Evolutionary conservation across 1,140 invertebrate species (phyloP).

Genomic region (Drosophila fuyamai): DNA sequence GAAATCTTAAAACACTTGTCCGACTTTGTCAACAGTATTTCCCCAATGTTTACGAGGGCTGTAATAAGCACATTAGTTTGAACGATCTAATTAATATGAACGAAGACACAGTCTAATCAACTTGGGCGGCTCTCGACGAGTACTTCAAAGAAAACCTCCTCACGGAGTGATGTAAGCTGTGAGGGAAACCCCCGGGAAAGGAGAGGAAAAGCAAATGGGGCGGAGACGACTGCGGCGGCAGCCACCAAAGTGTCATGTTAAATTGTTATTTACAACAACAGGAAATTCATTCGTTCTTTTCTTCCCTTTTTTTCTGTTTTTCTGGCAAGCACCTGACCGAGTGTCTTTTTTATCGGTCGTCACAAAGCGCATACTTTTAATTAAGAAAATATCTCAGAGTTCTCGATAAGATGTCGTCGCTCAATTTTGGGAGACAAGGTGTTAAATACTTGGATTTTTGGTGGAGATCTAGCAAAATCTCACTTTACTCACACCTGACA

Average conservation of each 20-base stretch:
- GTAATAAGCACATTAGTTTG: slow-evolving; percentile 43
- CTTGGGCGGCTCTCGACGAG: slow-evolving; percentile 27
- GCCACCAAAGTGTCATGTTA: slow-evolving; percentile 74
- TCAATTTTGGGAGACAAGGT: slow-evolving; percentile 45
- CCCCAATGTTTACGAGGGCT: slow-evolving; percentile 20
- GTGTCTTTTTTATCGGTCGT: slow-evolving; percentile 55
- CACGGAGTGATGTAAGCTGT: slow-evolving; percentile 2
- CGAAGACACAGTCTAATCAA: slow-evolving; percentile 41
- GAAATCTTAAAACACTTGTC: slow-evolving; percentile 43
- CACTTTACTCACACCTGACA: slow-evolving; percentile 9
- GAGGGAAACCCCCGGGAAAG: slow-evolving; percentile 30
- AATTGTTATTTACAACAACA: slow-evolving; percentile 82
- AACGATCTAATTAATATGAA: slow-evolving; percentile 53
- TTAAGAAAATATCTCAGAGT: slow-evolving; percentile 73
- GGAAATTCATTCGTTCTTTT: slow-evolving; percentile 67
- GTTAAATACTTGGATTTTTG: slow-evolving; percentile 38
- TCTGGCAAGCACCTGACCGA: slow-evolving; percentile 56
- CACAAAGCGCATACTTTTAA: slow-evolving; percentile 64
- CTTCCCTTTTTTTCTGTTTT: slow-evolving; percentile 10
- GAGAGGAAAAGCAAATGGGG: slow-evolving; percentile 27
- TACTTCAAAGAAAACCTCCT: slow-evolving; percentile 47
- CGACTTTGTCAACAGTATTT: slow-evolving; percentile 42
- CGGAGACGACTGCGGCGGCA: slow-evolving; percentile 41
- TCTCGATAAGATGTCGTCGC: slow-evolving; percentile 62
- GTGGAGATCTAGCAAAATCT: slow-evolving; percentile 28